Base-by-base conservation (phyloP, 2,888 invertebrate species). In the Iphiclides podalirius region DNA sequence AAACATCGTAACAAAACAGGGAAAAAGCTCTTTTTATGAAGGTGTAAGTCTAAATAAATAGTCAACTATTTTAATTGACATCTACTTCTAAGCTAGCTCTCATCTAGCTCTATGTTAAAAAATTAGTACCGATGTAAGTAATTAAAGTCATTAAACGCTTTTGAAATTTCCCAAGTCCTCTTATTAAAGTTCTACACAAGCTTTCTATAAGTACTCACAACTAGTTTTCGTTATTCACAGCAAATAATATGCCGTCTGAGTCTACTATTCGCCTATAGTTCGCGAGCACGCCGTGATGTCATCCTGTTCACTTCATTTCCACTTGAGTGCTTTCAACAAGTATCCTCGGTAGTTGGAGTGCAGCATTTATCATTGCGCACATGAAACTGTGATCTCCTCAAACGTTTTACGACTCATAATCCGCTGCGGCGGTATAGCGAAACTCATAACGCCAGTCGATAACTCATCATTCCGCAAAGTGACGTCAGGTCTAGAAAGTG, bases 401-500 rank as follows among this genome's bases (percentile, higher is more conserved):
- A 49, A 39, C 37, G 34, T 20, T 34, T 16, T 44, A 44, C 13
- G 49, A 35, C 16, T 7, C 17, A 49, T 17, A 44, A 42, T 43
- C 20, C n/a, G 13, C 7, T 16, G 35, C 23, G 4, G n/a, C 15
- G 14, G 13, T 7, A 6, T 9, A 16, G 12, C 31, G 14, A 15
- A 39, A 28, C 34, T 39, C 38, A 26, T 35, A 44, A 44, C 39
- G 28, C 34, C 39, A 33, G 39, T 38, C 49, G 31, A 44, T 49
- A 49, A 52, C 37, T 57, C 36, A 54, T 50, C 49, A 55, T 53
- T 46, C 44, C 37, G 47, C 35, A 9, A 38, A 54, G 41, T 61
- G 61, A 61, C 63, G 61, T 63, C 60, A 61, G 56, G 35, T 54
- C 57, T 60, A 61, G 64, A 64, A 62, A 60, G 64, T 57, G 50